Evolutionary conservation across 2,797 vertebrate genomes (phyloP), one percentile per base, ranked within the genome.

Genomic region (Heterohyrax brucei): DNA sequence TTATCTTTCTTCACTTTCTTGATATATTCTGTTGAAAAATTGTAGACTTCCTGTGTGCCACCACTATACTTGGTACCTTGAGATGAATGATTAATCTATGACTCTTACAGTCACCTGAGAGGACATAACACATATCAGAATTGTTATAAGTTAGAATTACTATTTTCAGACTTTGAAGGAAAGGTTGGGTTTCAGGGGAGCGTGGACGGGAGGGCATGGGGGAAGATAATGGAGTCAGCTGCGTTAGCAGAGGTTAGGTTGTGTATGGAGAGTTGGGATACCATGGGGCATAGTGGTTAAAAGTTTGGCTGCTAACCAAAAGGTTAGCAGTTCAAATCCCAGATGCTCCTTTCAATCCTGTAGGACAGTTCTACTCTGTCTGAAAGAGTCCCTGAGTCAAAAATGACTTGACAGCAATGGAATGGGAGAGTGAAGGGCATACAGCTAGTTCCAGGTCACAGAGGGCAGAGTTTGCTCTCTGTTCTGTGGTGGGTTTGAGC

Each of bases 1-100:
- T 89, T 87, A 82, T n/a, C 48, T 66, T n/a, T 46, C 61, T 46
- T 73, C 7, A 3, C 76, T 93, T 87, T 72, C 62, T 85, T 62
- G 64, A 79, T 24, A 66, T 68, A 70, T 56, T 73, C n/a, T 70
- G 79, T 86, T 61, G 75, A 62, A 56, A 84, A 3, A 61, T 46
- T 46, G 0, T 75, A 66, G 9, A 21, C 33, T 56, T 91, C 19
- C 19, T 56, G 0, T 44, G 28, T 12, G 19, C 3, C 30, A n/a
- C n/a, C 59, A 7, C 24, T 77, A 3, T 3, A 9, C 9, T 39
- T 10, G 46, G 7, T 39, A 18, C 7, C 10, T n/a, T 48, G n/a
- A 66, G 6, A 33, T 61, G 77, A 46, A 53, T 14, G 30, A n/a
- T 26, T 7, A 21, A 80, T 13, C 26, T 9, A 5, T 6, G 64